Evolutionary conservation across 2,113 vertebrate species (phyloP).

Genomic region (Podarcis cretensis): DNA sequence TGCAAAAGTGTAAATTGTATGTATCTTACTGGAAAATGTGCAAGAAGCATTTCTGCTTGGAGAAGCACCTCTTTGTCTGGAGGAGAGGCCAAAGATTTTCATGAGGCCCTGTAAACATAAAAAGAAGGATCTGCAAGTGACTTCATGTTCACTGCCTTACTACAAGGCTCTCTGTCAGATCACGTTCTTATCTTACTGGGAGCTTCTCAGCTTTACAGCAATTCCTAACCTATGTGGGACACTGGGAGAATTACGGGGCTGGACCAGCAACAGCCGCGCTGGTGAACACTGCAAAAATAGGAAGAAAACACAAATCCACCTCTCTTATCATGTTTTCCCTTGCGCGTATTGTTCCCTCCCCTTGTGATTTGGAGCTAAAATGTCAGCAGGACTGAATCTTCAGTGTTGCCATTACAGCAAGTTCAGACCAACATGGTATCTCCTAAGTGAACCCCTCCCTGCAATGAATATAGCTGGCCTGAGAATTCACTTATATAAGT

Average conservation of each 20-base stretch:
- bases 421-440: not conserved
- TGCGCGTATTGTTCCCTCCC: not conserved
- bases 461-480: not conserved
- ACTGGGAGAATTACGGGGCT: not conserved
- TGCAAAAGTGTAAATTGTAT: not conserved
- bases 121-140: not conserved
- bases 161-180: not conserved
- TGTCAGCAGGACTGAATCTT: not conserved
- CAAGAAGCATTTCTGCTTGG: not conserved
- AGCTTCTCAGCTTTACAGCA: not conserved
- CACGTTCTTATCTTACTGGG: not conserved
- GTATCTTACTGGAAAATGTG: not conserved
- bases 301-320: too few species aligned
- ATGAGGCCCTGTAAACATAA: not conserved
- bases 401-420: not conserved
- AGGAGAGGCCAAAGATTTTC: not conserved
- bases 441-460: not conserved
- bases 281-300: not conserved
- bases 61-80: not conserved
- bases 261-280: too few species aligned
- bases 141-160: not conserved
- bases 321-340: not conserved
- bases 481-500: not conserved
- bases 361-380: not conserved
- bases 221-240: not conserved